phyloP scores from a whole-genome alignment of 2,113 vertebrate genomes.

The Gobius niger region DNA sequence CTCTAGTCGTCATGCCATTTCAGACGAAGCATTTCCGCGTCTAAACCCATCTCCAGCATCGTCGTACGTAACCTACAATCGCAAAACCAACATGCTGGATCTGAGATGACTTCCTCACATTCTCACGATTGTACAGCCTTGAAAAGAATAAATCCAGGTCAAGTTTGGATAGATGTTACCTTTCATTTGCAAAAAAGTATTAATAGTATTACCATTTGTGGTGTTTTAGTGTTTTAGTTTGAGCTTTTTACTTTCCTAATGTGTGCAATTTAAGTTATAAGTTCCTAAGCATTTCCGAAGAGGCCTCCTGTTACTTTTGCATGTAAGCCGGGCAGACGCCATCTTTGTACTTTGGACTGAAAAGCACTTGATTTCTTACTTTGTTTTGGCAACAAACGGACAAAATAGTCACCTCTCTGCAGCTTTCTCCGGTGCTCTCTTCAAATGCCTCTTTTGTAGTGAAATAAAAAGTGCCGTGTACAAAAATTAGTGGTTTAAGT shows the following conservation, averaged over 20 bases:
- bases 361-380: conserved; percentile 21
- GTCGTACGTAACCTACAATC: conserved; percentile 4
- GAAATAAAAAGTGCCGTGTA: conserved; percentile 72
- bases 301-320: conserved; percentile 55
- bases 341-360: conserved; percentile 24
- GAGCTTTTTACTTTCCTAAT: conserved; percentile 22
- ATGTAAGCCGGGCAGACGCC: conserved; percentile 39
- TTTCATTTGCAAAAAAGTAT: conserved; percentile 25
- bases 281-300: conserved; percentile 28
- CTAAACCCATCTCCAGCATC: conserved; percentile 17
- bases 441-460: conserved; percentile 70
- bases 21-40: conserved; percentile 4
- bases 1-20: conserved; percentile 13
- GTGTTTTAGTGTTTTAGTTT: conserved; percentile 31
- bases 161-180: conserved; percentile 6
- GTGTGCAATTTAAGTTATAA: conserved; percentile 8
- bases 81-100: conserved; percentile 45
- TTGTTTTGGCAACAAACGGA: conserved; percentile 38
- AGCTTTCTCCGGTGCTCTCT: conserved; percentile 62
- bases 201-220: conserved; percentile 41
- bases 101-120: background rate
- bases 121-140: conserved; percentile 47
- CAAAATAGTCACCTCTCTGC: conserved; percentile 42
- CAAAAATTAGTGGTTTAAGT: background rate
- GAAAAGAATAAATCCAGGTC: conserved; percentile 17